Evolutionary conservation across 1,140 invertebrate genomes (phyloP).

Genomic region (Tribolium madens): DNA sequence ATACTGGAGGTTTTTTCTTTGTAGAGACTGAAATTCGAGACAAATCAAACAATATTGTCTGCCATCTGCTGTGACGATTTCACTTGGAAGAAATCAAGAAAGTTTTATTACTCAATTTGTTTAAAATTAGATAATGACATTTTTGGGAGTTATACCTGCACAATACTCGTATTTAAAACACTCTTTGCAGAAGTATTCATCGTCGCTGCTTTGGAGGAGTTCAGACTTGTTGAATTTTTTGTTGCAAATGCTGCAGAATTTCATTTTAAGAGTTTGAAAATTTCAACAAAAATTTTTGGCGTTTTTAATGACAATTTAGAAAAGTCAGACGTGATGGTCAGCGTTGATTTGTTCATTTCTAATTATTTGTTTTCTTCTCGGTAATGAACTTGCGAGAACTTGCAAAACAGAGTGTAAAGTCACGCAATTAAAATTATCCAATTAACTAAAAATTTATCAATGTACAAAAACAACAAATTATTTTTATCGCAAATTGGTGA

Average conservation of each 20-base stretch:
- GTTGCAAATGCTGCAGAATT: background rate
- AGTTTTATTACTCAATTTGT: background rate
- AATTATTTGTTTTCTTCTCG: background rate
- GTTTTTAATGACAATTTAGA: background rate
- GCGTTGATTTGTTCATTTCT: too few relatives aligned
- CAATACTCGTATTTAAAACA: conserved; percentile 9
- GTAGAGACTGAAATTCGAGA: background rate
- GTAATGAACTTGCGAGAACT: background rate
- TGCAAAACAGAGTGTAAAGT: background rate
- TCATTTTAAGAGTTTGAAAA: background rate
- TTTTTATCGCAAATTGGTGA: background rate
- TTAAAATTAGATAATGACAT: background rate
- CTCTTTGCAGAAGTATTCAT: conserved; percentile 16
- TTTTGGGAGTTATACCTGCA: background rate
- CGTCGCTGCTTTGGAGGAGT: conserved; percentile 11
- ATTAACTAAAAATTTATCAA: background rate
- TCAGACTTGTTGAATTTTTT: background rate
- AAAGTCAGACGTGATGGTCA: too few relatives aligned
- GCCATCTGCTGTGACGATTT: conserved; percentile 6
- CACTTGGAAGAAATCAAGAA: conserved; percentile 2
- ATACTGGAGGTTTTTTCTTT: background rate
- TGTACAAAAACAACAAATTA: background rate
- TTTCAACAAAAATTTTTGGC: background rate
- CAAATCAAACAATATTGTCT: background rate
- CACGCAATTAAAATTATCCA: background rate